A percentile compares a stretch with the other conserved stretches of the same genome.
phyloP scores from a whole-genome alignment of 2,113 vertebrate species.

The Peromyscus leucopus region DNA sequence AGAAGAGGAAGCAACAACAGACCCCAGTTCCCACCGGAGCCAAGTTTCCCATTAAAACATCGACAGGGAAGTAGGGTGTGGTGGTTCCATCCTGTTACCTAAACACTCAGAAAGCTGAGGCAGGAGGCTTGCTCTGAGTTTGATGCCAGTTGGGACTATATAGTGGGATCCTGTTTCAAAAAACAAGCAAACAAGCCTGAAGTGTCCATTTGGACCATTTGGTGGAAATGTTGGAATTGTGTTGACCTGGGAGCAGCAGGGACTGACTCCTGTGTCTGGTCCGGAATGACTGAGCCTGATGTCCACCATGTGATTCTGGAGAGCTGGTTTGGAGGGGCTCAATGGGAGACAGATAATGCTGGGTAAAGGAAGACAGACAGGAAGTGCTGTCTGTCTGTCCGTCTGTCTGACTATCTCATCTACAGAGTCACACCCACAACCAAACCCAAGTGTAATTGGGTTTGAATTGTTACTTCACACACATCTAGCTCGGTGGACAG shows the following conservation, averaged over 20 bases:
- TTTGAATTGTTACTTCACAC: neutral
- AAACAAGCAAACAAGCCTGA: neutral
- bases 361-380: neutral
- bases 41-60: neutral
- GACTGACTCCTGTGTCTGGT: neutral
- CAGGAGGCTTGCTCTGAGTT: neutral
- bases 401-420: neutral
- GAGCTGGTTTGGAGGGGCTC: neutral
- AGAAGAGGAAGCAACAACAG: neutral
- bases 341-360: neutral
- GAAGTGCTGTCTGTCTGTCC: neutral
- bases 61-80: neutral
- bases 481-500: neutral
- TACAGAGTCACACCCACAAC: neutral
- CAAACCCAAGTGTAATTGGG: neutral
- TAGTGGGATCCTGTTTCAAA: neutral
- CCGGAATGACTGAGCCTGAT: too few relatives aligned
- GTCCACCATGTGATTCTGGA: neutral
- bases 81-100: neutral
- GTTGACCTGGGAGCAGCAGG: neutral
- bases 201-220: neutral
- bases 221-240: conserved; percentile 1
- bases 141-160: neutral
- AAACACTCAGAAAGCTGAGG: neutral
- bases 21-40: neutral